These are phyloP conservation scores for Poecilia picta DNA, from an alignment of 2,797 vertebrate genomes.

Conservation along the genomic window DNA sequence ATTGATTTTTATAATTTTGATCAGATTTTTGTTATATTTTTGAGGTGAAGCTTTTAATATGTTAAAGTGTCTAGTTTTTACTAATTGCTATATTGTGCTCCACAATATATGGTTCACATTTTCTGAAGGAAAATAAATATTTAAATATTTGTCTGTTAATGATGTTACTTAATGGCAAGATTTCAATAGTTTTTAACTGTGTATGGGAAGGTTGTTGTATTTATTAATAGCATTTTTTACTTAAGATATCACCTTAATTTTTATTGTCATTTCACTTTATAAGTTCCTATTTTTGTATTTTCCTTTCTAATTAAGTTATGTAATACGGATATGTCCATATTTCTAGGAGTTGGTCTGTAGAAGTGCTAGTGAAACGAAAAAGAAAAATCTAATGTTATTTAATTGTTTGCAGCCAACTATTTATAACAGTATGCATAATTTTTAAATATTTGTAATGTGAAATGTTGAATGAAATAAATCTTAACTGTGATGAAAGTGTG, in stretches of 20 bases:
- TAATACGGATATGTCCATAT: conserved; percentile 99
- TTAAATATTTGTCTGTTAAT: conserved; percentile 99
- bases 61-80: conserved; percentile 99
- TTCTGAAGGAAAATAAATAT: conserved; percentile 99
- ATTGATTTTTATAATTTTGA: conserved; percentile 99
- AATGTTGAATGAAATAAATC: conserved; percentile 99
- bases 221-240: conserved; percentile 99
- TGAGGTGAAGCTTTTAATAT: conserved; percentile 99
- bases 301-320: conserved; percentile 99
- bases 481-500: conserved; percentile 91
- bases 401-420: conserved; percentile 99
- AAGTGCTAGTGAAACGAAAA: conserved; percentile 99
- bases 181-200: conserved; percentile 99
- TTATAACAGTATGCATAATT: conserved; percentile 99
- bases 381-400: conserved; percentile 99
- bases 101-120: conserved; percentile 99
- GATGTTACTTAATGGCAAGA: conserved; percentile 99
- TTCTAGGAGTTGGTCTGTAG: conserved; percentile 99
- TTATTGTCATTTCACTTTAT: conserved; percentile 99
- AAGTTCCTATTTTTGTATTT: conserved; percentile 99
- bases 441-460: conserved; percentile 99
- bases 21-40: conserved; percentile 99
- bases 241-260: conserved; percentile 99
- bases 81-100: conserved; percentile 99
- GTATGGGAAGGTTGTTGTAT: conserved; percentile 99